Conservation (phyloP, 2,888 invertebrate species). For the Lithosia quadra region DNA sequence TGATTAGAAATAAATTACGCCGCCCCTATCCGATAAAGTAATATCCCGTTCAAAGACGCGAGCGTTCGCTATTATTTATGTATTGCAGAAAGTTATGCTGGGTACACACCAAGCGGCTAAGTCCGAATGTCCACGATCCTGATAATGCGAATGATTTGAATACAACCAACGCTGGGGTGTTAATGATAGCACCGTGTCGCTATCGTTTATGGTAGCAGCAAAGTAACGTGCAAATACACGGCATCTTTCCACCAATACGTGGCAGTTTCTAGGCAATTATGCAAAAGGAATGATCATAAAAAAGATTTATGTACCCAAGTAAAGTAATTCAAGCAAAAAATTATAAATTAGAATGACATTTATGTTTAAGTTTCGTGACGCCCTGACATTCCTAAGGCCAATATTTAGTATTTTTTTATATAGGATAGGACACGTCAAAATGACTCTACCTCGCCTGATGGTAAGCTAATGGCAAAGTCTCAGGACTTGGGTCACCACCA, state of each 20-base stretch:
- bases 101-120: neutral
- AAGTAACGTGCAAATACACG: neutral
- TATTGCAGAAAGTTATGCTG: neutral
- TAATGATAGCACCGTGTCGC: neutral
- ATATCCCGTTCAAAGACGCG: neutral
- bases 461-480: too few relatives aligned
- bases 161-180: too few relatives aligned
- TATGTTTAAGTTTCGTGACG: conserved; percentile 1
- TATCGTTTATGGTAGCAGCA: neutral
- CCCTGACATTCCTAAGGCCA: neutral
- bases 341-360: neutral
- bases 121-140: neutral
- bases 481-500: too few relatives aligned
- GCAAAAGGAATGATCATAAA: neutral
- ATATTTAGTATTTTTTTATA: neutral
- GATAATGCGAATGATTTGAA: too few relatives aligned
- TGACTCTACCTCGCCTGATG: too few relatives aligned
- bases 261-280: neutral
- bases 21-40: neutral
- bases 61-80: neutral
- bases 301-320: neutral
- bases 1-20: conserved; percentile 16
- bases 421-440: too few relatives aligned
- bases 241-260: neutral
- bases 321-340: neutral